These are phyloP conservation scores for Drosophila equinoxialis DNA, from an alignment of 1,140 invertebrate genomes.

Conservation along the genomic window DNA sequence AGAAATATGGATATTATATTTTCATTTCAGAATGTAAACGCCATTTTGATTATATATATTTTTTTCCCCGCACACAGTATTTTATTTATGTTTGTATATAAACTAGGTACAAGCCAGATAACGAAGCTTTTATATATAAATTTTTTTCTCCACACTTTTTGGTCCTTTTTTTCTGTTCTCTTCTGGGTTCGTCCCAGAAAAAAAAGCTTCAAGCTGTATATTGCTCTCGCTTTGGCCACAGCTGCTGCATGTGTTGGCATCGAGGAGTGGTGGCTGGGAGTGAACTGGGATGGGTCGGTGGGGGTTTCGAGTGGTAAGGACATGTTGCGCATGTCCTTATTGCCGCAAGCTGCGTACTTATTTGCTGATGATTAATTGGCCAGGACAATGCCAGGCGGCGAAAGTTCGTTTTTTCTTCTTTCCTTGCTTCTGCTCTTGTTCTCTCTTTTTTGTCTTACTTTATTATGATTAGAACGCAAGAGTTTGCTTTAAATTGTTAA, in stretches of 20 bases:
- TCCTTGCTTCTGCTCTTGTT: not conserved
- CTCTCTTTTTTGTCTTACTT: not conserved
- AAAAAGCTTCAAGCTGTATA: conserved; percentile 62
- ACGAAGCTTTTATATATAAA: conserved; percentile 54
- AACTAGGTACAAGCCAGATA: conserved; percentile 62
- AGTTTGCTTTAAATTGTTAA: conserved; percentile 51
- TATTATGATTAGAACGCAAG: conserved; percentile 4
- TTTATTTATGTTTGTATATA: conserved; percentile 25
- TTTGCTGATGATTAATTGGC: conserved; percentile 60
- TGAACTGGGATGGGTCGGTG: not conserved
- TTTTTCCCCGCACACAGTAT: conserved; percentile 34
- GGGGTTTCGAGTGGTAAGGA: conserved; percentile 21
- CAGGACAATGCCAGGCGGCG: conserved; percentile 38
- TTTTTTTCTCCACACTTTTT: conserved; percentile 6
- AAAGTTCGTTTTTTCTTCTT: conserved; percentile 56
- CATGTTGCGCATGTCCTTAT: conserved; percentile 76
- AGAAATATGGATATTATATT: conserved; percentile 21
- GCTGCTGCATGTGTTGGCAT: conserved; percentile 33
- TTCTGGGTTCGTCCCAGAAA: conserved; percentile 29
- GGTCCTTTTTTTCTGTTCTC: conserved; percentile 12
- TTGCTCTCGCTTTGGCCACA: conserved; percentile 67
- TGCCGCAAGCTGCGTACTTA: conserved; percentile 62
- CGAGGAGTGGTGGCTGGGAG: not conserved
- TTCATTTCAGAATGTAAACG: conserved; percentile 36
- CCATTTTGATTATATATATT: conserved; percentile 71